These are phyloP conservation scores for Pogonocherus hispidulus DNA, from an alignment of 2,888 invertebrate genomes.

Conservation along the genomic window DNA sequence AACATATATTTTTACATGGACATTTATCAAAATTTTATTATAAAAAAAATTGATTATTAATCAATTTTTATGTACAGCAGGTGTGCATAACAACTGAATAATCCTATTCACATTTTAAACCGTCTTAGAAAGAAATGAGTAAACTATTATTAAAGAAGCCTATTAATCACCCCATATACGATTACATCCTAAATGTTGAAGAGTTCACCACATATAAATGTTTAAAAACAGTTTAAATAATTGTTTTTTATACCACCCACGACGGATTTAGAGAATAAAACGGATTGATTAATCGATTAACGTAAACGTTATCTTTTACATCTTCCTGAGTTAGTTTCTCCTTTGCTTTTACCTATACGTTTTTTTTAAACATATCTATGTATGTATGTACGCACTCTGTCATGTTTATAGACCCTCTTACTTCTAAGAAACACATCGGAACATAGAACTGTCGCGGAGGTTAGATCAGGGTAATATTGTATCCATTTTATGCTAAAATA, in stretches of 20 bases:
- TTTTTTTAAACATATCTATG: neutral
- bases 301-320: neutral
- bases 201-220: neutral
- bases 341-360: neutral
- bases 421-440: neutral
- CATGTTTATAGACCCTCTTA: neutral
- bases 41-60: too few species aligned
- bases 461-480: conserved; percentile 1
- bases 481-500: conserved; percentile 2
- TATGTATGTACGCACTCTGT: neutral
- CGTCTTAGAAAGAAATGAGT: neutral
- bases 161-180: neutral
- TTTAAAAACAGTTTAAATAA: neutral
- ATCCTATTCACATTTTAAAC: too few species aligned
- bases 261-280: neutral
- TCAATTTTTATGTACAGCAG: too few species aligned
- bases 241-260: neutral
- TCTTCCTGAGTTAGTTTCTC: neutral
- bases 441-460: neutral
- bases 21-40: too few species aligned
- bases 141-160: neutral
- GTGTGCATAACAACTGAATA: too few species aligned
- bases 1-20: too few species aligned
- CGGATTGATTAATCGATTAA: neutral
- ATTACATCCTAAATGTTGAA: neutral